These are phyloP conservation scores for Rhinogobio ventralis DNA, from an alignment of 2,797 vertebrate species.

Conservation along the genomic window DNA sequence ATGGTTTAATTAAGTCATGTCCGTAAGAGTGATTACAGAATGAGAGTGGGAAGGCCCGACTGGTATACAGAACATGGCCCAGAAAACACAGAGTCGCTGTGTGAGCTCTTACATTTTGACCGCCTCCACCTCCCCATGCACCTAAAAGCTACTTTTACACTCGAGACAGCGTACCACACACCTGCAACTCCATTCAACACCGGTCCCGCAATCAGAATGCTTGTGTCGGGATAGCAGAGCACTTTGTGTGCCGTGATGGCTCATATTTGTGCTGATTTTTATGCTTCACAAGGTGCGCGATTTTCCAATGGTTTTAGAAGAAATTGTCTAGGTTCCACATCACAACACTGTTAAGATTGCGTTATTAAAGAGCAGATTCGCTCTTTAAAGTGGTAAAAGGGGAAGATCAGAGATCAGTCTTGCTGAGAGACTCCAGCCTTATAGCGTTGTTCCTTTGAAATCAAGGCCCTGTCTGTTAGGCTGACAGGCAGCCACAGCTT, in stretches of 20 bases:
- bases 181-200: slow-evolving; percentile 30
- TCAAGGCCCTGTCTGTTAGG: slow-evolving; percentile 6
- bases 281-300: neutral
- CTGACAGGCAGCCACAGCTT: slow-evolving; percentile 27
- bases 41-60: slow-evolving; percentile 50
- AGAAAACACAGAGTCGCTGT: slow-evolving; percentile 55
- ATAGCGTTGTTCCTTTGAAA: slow-evolving; percentile 40
- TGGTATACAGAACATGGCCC: slow-evolving; percentile 50
- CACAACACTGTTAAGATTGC: neutral
- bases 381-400: slow-evolving; percentile 13
- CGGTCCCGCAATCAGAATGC: slow-evolving; percentile 16
- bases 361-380: neutral
- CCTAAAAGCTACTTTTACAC: slow-evolving; percentile 30
- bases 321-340: neutral
- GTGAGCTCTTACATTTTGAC: slow-evolving; percentile 22
- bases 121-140: neutral
- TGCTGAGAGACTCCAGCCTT: slow-evolving; percentile 28
- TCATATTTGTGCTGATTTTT: slow-evolving; percentile 34
- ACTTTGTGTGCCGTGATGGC: neutral
- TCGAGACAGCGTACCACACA: slow-evolving; percentile 20
- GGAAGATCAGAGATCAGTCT: slow-evolving; percentile 30
- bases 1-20: slow-evolving; percentile 77
- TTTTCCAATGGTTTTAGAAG: slow-evolving; percentile 19
- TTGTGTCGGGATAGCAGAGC: slow-evolving; percentile 34
- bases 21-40: slow-evolving; percentile 71